Conservation (phyloP, 2,888 invertebrate genomes). For the Mechanitis messenoides region DNA sequence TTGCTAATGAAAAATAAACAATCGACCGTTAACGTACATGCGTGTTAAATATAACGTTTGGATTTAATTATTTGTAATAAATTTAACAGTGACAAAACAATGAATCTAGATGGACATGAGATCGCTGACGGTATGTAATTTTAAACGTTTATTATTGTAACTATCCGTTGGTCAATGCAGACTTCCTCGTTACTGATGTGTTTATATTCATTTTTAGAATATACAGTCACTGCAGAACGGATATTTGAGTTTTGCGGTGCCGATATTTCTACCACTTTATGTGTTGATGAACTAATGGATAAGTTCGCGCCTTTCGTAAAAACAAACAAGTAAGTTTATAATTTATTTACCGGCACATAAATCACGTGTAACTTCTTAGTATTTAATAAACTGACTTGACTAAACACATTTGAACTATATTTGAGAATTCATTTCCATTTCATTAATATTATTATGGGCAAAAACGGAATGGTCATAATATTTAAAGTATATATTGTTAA, state of each 20-base stretch:
- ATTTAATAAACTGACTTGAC: too few species aligned
- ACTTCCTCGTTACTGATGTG: conserved; percentile 41
- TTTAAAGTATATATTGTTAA: too few species aligned
- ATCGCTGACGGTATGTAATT: conserved; percentile 52
- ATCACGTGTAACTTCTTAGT: background rate
- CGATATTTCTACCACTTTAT: conserved; percentile 51
- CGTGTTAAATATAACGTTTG: conserved; percentile 35
- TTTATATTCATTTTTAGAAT: conserved; percentile 57
- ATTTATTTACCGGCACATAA: background rate
- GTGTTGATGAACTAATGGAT: conserved; percentile 63
- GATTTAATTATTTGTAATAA: conserved; percentile 6
- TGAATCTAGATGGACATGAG: conserved; percentile 56
- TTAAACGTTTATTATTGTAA: conserved; percentile 43
- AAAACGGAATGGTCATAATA: too few species aligned
- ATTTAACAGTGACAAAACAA: conserved; percentile 35
- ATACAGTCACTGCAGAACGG: conserved; percentile 61
- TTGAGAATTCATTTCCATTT: too few species aligned
- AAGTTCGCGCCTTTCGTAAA: conserved; percentile 65
- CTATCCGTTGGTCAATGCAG: conserved; percentile 52
- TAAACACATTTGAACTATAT: conserved; percentile 5
- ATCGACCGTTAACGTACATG: conserved; percentile 42
- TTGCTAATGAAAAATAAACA: conserved; percentile 57
- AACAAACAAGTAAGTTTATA: conserved; percentile 60
- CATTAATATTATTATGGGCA: too few species aligned
- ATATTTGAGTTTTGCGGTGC: conserved; percentile 67